Conservation (phyloP, 2,113 vertebrate species). For the Trachemys scripta region DNA sequence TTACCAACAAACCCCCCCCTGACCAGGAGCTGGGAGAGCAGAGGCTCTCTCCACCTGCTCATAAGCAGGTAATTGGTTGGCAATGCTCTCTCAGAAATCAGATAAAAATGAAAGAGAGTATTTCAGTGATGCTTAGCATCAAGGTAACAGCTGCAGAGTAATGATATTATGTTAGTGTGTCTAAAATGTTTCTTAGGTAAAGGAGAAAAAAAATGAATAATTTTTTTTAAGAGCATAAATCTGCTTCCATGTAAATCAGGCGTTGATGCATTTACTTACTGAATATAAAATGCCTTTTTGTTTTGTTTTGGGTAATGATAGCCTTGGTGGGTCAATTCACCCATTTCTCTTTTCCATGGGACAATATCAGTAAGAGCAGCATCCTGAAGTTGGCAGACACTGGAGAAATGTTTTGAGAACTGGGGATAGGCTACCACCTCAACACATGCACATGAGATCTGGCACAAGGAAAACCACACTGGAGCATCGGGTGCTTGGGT, state of each 20-base stretch:
- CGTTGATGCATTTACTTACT: background rate
- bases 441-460: background rate
- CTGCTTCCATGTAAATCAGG: background rate
- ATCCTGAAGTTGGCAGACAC: background rate
- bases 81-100: background rate
- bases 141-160: background rate
- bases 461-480: background rate
- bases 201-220: background rate
- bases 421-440: background rate
- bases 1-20: background rate
- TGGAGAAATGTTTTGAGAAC: background rate
- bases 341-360: background rate
- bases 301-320: background rate
- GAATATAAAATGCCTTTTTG: background rate
- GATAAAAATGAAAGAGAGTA: background rate
- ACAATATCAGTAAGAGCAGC: background rate
- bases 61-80: background rate
- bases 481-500: background rate
- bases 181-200: background rate
- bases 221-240: conserved; percentile 1
- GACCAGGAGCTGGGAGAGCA: background rate
- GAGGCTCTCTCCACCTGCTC: background rate
- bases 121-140: background rate
- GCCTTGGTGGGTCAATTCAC: conserved; percentile 2
- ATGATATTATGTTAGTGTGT: background rate